These are phyloP conservation scores for Sphaeramia orbicularis DNA, from an alignment of 2,797 vertebrate species.

Conservation along the genomic window DNA sequence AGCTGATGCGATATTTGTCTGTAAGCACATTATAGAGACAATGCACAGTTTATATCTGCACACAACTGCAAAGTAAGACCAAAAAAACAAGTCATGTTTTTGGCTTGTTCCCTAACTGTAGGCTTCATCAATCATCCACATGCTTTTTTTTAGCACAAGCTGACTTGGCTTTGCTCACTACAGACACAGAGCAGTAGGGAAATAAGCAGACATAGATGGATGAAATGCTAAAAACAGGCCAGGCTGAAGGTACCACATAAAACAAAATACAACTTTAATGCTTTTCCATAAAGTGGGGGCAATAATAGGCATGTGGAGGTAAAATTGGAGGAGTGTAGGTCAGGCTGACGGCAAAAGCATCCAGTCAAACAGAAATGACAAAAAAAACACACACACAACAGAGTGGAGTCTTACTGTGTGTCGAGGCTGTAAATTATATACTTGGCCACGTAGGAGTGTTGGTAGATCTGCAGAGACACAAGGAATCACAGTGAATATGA, in stretches of 20 bases:
- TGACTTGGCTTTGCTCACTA: slow-evolving; percentile 52
- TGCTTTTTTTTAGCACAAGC: slow-evolving; percentile 52
- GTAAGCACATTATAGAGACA: background rate
- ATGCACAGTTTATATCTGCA: background rate
- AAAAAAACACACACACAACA: slow-evolving; percentile 8
- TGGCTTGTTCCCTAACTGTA: slow-evolving; percentile 33
- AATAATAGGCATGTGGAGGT: slow-evolving; percentile 36
- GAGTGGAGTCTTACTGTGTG: slow-evolving; percentile 89
- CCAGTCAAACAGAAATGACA: background rate
- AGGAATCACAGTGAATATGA: slow-evolving; percentile 18
- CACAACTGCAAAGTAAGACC: slow-evolving; percentile 36
- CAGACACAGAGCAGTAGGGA: slow-evolving; percentile 55
- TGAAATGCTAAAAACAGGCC: slow-evolving; percentile 61
- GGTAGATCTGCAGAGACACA: slow-evolving; percentile 88
- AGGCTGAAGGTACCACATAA: slow-evolving; percentile 3
- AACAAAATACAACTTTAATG: slow-evolving; percentile 34
- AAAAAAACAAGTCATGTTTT: slow-evolving; percentile 21
- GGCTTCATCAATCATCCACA: slow-evolving; percentile 67
- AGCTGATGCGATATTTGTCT: slow-evolving; percentile 1
- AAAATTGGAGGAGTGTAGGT: slow-evolving; percentile 31
- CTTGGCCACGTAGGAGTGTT: slow-evolving; percentile 91
- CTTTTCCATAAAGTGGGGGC: slow-evolving; percentile 40
- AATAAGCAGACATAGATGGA: slow-evolving; percentile 65
- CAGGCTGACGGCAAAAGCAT: too few species aligned
- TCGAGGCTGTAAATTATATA: slow-evolving; percentile 96